Conservation (phyloP, 2,113 vertebrate genomes). For the Chamaea fasciata region DNA sequence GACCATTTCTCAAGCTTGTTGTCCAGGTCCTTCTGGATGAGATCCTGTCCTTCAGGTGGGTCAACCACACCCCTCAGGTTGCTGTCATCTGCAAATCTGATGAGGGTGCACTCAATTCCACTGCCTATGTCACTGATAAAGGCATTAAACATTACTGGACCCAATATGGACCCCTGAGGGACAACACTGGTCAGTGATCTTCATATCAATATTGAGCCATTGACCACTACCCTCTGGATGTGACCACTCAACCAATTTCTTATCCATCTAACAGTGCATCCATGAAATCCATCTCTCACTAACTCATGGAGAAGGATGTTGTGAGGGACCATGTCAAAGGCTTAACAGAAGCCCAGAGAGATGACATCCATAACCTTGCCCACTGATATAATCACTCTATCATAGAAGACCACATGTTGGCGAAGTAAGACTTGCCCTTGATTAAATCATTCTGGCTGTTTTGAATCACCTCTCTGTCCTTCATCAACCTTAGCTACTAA, state of each 20-base stretch:
- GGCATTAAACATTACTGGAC: neutral
- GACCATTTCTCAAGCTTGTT: neutral
- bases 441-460: neutral
- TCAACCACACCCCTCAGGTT: neutral
- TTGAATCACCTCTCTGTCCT: neutral
- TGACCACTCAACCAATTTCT: neutral
- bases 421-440: fast-evolving
- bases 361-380: no score
- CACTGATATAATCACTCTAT: neutral
- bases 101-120: neutral
- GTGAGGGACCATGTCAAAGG: neutral
- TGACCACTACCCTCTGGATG: neutral
- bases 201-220: neutral
- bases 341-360: neutral
- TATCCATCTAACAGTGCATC: neutral
- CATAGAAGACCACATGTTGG: neutral
- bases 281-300: neutral
- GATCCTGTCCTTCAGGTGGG: neutral
- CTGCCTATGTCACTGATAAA: neutral
- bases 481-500: neutral
- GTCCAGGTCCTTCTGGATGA: neutral
- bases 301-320: neutral
- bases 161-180: neutral
- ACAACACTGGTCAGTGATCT: neutral
- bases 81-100: neutral